phyloP scores from a whole-genome alignment of 2,113 vertebrate genomes.

The Lontra canadensis region DNA sequence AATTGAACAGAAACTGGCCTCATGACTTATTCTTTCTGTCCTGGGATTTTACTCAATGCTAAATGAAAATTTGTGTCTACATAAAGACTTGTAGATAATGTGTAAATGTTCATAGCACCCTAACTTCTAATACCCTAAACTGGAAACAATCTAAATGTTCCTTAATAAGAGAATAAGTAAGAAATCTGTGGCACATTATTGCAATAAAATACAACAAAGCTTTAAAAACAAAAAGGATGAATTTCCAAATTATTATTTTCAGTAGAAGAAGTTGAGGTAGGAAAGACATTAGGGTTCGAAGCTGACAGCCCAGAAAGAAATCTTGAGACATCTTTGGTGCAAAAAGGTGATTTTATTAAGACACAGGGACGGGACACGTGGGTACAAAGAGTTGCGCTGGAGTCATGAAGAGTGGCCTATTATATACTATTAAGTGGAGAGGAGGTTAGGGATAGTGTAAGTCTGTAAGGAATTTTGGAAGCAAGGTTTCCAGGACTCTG shows the following conservation, averaged over 20 bases:
- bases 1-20: neutral
- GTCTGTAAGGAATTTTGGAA: neutral
- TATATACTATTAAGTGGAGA: neutral
- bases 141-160: neutral
- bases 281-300: neutral
- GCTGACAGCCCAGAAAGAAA: neutral
- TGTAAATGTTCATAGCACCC: neutral
- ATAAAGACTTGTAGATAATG: neutral
- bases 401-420: neutral
- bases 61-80: neutral
- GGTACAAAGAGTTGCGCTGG: neutral
- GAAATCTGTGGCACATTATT: neutral
- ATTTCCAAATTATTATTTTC: neutral
- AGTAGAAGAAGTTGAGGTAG: neutral
- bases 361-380: neutral
- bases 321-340: neutral
- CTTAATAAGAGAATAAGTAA: neutral
- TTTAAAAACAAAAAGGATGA: neutral
- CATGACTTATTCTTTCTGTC: neutral
- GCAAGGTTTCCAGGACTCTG: neutral
- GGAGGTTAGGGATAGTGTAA: neutral
- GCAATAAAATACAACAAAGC: neutral
- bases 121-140: neutral
- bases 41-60: neutral
- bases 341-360: neutral